These are phyloP conservation scores for Ormia ochracea DNA, from an alignment of 2,888 invertebrate genomes.

Conservation along the genomic window DNA sequence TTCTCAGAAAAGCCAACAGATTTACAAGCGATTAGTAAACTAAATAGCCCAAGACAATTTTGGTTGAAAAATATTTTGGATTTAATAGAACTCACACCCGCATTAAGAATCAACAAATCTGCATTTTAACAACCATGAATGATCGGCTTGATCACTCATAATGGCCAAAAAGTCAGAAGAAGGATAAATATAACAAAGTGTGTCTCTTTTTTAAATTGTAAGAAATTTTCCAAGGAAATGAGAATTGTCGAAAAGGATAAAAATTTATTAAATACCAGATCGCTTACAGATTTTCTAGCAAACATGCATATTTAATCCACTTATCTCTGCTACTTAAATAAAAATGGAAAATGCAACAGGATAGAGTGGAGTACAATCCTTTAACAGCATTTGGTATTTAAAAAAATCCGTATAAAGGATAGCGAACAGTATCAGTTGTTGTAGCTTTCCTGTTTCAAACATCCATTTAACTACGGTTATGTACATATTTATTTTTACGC, in stretches of 20 bases:
- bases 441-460: not conserved
- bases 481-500: not conserved
- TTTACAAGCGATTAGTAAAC: slow-evolving; percentile 9
- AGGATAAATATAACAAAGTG: not conserved
- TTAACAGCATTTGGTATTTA: not conserved
- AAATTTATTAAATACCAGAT: slow-evolving; percentile 1
- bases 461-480: not conserved
- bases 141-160: slow-evolving; percentile 27
- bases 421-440: not conserved
- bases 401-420: not conserved
- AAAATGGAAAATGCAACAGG: slow-evolving; percentile 37
- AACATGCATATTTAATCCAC: slow-evolving; percentile 60
- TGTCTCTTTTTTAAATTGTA: not conserved
- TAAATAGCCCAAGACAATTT: slow-evolving; percentile 1
- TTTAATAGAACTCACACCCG: slow-evolving; percentile 36
- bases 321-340: slow-evolving; percentile 58
- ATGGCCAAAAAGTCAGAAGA: slow-evolving; percentile 40
- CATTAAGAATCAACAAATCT: slow-evolving; percentile 1
- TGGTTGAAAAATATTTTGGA: slow-evolving; percentile 34
- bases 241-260: not conserved
- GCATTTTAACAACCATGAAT: not conserved
- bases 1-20: not conserved
- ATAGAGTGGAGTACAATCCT: not conserved
- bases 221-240: no score
- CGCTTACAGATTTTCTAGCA: slow-evolving; percentile 32